Percentiles rank a stretch among this genome's conserved stretches.
These are phyloP conservation scores for Rhincodon typus DNA, from an alignment of 2,797 vertebrate species.

Conservation along the genomic window DNA sequence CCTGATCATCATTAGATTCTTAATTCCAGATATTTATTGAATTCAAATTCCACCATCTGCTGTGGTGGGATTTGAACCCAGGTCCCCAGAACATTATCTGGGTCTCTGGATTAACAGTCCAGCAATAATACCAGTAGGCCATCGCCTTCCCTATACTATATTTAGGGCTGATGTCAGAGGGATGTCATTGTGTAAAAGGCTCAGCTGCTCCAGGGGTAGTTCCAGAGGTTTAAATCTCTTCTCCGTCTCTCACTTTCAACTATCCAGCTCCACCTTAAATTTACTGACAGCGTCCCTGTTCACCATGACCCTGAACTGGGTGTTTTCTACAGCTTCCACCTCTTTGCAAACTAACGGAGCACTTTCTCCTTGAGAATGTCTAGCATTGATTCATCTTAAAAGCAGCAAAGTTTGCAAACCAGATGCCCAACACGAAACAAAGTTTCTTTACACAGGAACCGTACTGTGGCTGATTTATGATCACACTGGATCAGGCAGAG, in stretches of 20 bases:
- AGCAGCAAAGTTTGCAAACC: neutral
- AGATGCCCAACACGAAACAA: neutral
- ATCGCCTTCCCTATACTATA: too few relatives aligned
- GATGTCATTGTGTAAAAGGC: neutral
- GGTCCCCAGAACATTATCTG: too few relatives aligned
- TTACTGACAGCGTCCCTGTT: neutral
- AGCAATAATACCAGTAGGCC: too few relatives aligned
- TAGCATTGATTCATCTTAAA: neutral
- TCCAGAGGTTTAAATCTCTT: neutral
- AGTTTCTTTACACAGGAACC: neutral
- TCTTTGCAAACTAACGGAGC: neutral
- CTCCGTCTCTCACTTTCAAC: neutral
- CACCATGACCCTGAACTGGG: neutral
- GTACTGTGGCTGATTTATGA: neutral
- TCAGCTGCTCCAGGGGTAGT: neutral
- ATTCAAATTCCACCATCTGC: too few relatives aligned
- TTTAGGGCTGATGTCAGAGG: neutral
- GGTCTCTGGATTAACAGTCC: too few relatives aligned
- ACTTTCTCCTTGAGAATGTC: neutral
- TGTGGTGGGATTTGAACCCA: too few relatives aligned
- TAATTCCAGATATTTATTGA: too few relatives aligned
- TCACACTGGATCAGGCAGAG: neutral
- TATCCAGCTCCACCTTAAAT: neutral
- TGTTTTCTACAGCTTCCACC: neutral
- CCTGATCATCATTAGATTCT: too few relatives aligned